Evolutionary conservation across 2,113 vertebrate genomes (phyloP).

Genomic region (Festucalex cinctus): DNA sequence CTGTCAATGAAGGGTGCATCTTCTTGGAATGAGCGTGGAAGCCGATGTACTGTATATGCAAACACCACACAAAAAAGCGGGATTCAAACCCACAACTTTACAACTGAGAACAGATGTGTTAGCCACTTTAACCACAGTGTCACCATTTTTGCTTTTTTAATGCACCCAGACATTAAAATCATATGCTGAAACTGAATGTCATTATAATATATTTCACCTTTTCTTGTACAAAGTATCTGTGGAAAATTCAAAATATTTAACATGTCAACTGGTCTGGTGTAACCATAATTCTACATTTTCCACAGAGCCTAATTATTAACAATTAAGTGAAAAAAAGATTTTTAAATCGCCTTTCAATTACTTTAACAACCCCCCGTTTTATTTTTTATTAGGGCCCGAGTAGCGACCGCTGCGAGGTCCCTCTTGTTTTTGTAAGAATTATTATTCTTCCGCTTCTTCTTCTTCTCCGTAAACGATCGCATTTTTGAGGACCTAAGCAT

Average conservation of each 20-base stretch:
- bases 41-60: background rate
- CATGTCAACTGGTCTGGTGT: background rate
- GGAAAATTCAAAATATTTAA: background rate
- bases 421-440: too few relatives aligned
- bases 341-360: too few relatives aligned
- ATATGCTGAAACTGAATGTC: background rate
- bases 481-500: too few relatives aligned
- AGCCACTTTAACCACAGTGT: background rate
- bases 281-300: too few relatives aligned
- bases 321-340: background rate
- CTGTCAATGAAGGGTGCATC: background rate
- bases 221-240: background rate
- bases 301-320: background rate
- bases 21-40: background rate
- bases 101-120: background rate
- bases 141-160: background rate
- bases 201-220: background rate
- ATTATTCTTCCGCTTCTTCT: too few relatives aligned
- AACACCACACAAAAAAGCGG: background rate
- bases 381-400: too few relatives aligned
- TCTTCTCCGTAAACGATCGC: too few relatives aligned
- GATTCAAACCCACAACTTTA: background rate
- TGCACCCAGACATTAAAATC: background rate
- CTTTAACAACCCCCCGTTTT: too few relatives aligned
- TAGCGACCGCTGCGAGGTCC: too few relatives aligned